Evolutionary conservation across 2,113 vertebrate genomes (phyloP).

Genomic region (Jacana jacana): DNA sequence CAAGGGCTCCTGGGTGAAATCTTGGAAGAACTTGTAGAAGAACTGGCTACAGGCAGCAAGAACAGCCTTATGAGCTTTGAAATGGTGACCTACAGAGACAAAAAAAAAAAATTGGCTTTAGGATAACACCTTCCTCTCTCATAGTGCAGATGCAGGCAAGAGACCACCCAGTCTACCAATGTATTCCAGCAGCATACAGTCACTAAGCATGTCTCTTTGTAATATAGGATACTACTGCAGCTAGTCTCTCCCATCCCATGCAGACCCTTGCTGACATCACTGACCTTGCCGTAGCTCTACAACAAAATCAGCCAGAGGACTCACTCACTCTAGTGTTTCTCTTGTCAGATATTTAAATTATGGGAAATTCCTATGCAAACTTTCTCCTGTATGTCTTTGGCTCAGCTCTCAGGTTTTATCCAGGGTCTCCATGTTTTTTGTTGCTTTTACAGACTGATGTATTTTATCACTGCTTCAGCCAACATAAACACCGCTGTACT

Average conservation of each 20-base stretch:
- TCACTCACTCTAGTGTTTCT: not conserved
- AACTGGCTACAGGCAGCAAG: slow-evolving; percentile 98
- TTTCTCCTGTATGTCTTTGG: not conserved
- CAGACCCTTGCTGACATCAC: not conserved
- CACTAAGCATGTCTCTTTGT: not conserved
- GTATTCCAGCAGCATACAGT: not conserved
- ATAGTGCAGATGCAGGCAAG: not conserved
- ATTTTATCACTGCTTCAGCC: not conserved
- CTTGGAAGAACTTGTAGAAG: slow-evolving; percentile 97
- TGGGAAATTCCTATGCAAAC: not conserved
- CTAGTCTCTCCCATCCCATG: not conserved
- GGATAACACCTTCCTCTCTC: not conserved
- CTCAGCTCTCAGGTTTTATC: not conserved
- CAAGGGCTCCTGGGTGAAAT: slow-evolving; percentile 95
- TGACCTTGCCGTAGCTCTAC: not conserved
- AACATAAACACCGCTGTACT: not conserved
- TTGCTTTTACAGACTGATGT: not conserved
- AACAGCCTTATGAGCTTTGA: slow-evolving; percentile 98
- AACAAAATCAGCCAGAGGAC: not conserved
- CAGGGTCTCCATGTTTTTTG: not conserved
- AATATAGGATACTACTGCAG: not conserved
- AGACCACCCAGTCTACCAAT: not conserved
- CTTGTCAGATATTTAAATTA: not conserved
- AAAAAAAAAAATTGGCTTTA: not conserved
- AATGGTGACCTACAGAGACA: slow-evolving; percentile 86